phyloP scores from a whole-genome alignment of 2,113 vertebrate genomes.

The Syngnathus scovelli region DNA sequence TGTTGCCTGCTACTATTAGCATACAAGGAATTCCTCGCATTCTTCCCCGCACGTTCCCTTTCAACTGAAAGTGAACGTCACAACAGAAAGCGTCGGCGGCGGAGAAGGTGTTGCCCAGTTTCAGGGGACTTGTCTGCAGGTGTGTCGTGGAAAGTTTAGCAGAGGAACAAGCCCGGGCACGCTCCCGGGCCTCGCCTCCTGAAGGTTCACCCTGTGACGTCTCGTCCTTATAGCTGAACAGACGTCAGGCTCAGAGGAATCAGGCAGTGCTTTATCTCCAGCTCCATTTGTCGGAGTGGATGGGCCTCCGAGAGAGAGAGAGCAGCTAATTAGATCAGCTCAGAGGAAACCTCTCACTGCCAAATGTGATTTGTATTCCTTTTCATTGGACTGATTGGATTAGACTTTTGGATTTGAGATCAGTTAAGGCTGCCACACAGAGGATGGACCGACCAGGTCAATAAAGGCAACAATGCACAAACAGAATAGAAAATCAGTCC shows the following conservation, averaged over 20 bases:
- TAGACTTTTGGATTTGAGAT: conserved; percentile 50
- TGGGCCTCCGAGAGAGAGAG: conserved; percentile 34
- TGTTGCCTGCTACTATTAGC: conserved; percentile 14
- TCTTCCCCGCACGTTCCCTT: conserved; percentile 42
- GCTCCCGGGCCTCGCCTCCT: conserved; percentile 19
- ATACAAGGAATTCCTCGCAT: conserved; percentile 39
- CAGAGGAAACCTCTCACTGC: conserved; percentile 58
- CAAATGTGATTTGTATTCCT: conserved; percentile 70
- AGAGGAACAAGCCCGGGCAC: conserved; percentile 42
- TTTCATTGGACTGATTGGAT: conserved; percentile 67
- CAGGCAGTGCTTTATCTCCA: conserved; percentile 24
- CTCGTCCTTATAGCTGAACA: neutral
- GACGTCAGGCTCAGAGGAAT: neutral
- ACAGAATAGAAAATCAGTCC: neutral
- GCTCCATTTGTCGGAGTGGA: conserved; percentile 60
- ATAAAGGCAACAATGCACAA: neutral
- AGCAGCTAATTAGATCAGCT: conserved; percentile 67
- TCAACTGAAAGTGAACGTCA: conserved; percentile 57
- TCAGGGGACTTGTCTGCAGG: conserved; percentile 52
- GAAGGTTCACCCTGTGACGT: neutral
- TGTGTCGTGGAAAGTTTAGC: conserved; percentile 38
- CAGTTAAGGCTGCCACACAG: conserved; percentile 29
- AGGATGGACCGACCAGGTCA: conserved; percentile 20
- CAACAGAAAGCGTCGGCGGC: conserved; percentile 22
- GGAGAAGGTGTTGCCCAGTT: conserved; percentile 47